Conservation (phyloP, 30 jellyfish, hydroid and myxozoan species). For the Cassiopea andromeda region DNA sequence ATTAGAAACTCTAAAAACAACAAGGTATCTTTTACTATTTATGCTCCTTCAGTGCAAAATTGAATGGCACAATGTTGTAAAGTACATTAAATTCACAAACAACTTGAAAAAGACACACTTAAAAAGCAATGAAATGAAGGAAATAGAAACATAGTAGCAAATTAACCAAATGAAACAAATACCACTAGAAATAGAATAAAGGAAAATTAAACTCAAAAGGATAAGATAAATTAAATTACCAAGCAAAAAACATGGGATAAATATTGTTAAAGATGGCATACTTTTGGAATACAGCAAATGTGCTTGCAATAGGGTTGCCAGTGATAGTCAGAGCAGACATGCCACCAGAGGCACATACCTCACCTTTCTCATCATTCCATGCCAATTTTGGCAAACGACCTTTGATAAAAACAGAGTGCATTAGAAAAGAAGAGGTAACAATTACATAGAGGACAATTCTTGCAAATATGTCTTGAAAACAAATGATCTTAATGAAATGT, state of each 20-base stretch:
- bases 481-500: too few species aligned
- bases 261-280: constrained; percentile 16
- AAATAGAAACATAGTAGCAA: not conserved
- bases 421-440: too few species aligned
- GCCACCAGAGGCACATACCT: constrained; percentile 32
- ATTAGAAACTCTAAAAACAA: too few species aligned
- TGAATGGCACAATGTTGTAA: too few species aligned
- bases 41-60: too few species aligned
- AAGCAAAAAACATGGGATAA: not conserved
- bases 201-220: not conserved
- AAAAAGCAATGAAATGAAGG: not conserved
- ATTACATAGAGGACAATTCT: too few species aligned
- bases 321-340: constrained; percentile 19
- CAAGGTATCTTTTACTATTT: too few species aligned
- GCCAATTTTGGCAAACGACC: constrained; percentile 52
- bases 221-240: not conserved
- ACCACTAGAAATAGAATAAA: not conserved
- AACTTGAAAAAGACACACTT: too few species aligned
- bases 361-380: constrained; percentile 69
- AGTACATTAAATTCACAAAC: too few species aligned
- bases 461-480: too few species aligned
- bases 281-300: constrained; percentile 80
- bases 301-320: constrained; percentile 68
- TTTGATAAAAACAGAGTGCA: too few species aligned
- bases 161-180: not conserved